These are phyloP conservation scores for Gastrophysa polygoni DNA, from an alignment of 2,888 invertebrate species.

Conservation along the genomic window DNA sequence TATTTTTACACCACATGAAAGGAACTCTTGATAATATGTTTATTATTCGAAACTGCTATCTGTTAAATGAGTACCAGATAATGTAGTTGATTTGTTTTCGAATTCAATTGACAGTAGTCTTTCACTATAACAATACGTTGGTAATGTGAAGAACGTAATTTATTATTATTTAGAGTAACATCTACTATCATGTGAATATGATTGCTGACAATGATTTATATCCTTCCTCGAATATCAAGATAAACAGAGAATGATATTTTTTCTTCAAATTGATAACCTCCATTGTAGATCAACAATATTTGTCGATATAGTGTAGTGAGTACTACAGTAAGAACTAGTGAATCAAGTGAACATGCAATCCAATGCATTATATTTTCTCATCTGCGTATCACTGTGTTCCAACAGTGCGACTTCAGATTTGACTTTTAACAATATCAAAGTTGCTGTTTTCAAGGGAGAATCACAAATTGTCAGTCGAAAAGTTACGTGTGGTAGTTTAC, in stretches of 20 bases:
- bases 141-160: too few relatives aligned
- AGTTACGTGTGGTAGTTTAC: background rate
- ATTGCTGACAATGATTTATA: too few relatives aligned
- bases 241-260: background rate
- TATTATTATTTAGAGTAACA: too few relatives aligned
- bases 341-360: background rate
- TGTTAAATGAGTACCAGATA: too few relatives aligned
- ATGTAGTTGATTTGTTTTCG: too few relatives aligned
- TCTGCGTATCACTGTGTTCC: background rate
- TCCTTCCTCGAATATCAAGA: background rate
- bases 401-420: background rate
- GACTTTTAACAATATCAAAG: constrained; percentile 11
- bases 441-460: background rate
- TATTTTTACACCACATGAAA: too few relatives aligned
- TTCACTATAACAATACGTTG: too few relatives aligned
- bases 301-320: background rate
- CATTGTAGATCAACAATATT: background rate
- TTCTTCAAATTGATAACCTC: background rate
- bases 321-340: background rate
- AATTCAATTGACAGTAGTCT: too few relatives aligned
- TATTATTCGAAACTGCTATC: too few relatives aligned
- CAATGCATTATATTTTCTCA: background rate
- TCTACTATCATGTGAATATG: too few relatives aligned
- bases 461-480: background rate
- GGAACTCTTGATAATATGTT: too few relatives aligned